These are phyloP conservation scores for Thaleichthys pacificus DNA, from an alignment of 2,797 vertebrate species.

Conservation along the genomic window DNA sequence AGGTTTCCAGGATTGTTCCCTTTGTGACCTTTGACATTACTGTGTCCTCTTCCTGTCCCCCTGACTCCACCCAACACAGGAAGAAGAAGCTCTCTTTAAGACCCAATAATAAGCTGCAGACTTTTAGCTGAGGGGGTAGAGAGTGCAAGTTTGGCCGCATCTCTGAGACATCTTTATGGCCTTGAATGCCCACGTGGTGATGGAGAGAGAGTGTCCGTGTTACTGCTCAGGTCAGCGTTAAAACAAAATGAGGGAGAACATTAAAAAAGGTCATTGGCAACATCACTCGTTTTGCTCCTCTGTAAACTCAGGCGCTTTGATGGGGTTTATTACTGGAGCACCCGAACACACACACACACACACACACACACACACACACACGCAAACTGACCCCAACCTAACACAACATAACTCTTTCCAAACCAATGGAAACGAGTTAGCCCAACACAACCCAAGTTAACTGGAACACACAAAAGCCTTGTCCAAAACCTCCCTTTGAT, in stretches of 20 bases:
- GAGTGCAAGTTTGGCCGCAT: conserved; percentile 1
- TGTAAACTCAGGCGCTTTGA: background rate
- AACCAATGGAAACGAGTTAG: too few species aligned
- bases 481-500: too few species aligned
- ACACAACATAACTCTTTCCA: background rate
- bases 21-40: background rate
- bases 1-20: background rate
- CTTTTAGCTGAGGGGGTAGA: conserved; percentile 1
- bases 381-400: background rate
- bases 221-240: conserved; percentile 12
- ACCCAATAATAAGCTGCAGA: background rate
- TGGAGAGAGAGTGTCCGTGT: background rate
- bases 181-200: background rate
- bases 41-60: too few species aligned
- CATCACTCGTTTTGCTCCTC: background rate
- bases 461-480: too few species aligned
- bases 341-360: background rate
- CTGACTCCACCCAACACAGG: background rate
- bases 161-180: background rate
- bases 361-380: background rate
- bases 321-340: background rate
- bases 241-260: background rate
- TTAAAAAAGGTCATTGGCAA: background rate
- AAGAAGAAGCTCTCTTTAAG: background rate
- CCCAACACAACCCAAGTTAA: too few species aligned